Percentiles rank a stretch among this genome's conserved stretches.
Evolutionary conservation across 2,888 invertebrate genomes (phyloP).

Genomic region (Cartodere bifasciata): DNA sequence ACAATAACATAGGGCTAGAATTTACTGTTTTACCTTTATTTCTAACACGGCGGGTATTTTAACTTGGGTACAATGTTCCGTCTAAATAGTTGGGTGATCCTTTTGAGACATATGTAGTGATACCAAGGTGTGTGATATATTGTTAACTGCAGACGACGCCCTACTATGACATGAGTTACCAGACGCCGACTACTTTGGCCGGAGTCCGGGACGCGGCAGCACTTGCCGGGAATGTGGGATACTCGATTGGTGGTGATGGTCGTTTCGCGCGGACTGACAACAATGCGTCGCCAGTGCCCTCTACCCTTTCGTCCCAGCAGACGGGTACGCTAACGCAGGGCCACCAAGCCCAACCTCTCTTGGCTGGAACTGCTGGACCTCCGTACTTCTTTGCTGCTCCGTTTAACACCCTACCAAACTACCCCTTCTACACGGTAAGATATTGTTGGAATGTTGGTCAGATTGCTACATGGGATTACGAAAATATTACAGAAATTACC

Average conservation of each 20-base stretch:
- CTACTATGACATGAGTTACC: constrained; percentile 65
- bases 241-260: constrained; percentile 53
- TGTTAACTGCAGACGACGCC: constrained; percentile 41
- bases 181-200: constrained; percentile 57
- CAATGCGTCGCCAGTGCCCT: constrained; percentile 69
- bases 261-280: constrained; percentile 61
- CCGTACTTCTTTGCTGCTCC: constrained; percentile 65
- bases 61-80: no score
- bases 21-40: no score
- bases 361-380: constrained; percentile 49
- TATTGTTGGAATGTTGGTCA: constrained; percentile 4
- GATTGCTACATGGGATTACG: no score
- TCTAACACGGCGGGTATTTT: no score
- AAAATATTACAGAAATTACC: no score
- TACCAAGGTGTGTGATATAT: no score
- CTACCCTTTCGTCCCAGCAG: constrained; percentile 61
- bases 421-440: constrained; percentile 61
- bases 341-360: constrained; percentile 45
- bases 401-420: constrained; percentile 52
- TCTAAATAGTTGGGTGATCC: no score
- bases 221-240: constrained; percentile 52
- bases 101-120: no score
- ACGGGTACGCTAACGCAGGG: constrained; percentile 43
- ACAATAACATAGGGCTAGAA: no score
- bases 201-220: constrained; percentile 54